Percentiles rank a stretch among this genome's conserved stretches.
Evolutionary conservation across 2,113 vertebrate species (phyloP).

Genomic region (Ardeotis arabs): DNA sequence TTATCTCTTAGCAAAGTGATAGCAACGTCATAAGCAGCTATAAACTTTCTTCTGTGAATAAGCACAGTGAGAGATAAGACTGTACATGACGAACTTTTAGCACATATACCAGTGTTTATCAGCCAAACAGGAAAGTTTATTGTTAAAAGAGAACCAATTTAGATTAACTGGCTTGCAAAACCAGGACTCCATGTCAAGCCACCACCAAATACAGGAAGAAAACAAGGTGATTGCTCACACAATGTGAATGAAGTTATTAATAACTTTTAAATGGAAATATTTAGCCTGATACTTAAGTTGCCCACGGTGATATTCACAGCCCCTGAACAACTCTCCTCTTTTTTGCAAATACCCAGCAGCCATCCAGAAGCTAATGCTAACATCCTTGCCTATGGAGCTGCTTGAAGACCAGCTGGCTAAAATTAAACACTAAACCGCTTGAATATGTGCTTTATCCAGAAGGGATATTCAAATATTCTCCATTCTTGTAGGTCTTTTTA

Average conservation of each 20-base stretch:
- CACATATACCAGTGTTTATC: background rate
- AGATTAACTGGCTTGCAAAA: constrained; percentile 7
- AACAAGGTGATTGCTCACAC: constrained; percentile 29
- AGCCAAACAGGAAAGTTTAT: constrained; percentile 50
- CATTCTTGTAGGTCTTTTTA: background rate
- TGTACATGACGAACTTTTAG: background rate
- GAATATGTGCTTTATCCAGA: background rate
- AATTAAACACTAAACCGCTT: background rate
- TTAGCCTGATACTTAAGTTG: background rate
- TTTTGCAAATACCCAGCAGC: background rate
- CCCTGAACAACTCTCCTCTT: background rate
- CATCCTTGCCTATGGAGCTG: background rate
- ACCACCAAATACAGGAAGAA: constrained; percentile 41
- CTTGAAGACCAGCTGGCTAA: background rate
- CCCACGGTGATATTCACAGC: background rate
- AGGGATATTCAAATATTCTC: background rate
- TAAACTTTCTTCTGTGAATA: background rate
- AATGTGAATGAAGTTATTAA: background rate
- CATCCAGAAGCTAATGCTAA: background rate
- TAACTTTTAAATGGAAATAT: constrained; percentile 21
- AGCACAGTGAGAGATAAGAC: background rate
- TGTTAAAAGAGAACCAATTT: constrained; percentile 53
- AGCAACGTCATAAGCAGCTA: background rate
- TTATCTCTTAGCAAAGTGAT: background rate
- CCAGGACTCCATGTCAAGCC: constrained; percentile 4